Conservation (phyloP, 2,113 vertebrate species). For the Dipodomys stephensi region DNA sequence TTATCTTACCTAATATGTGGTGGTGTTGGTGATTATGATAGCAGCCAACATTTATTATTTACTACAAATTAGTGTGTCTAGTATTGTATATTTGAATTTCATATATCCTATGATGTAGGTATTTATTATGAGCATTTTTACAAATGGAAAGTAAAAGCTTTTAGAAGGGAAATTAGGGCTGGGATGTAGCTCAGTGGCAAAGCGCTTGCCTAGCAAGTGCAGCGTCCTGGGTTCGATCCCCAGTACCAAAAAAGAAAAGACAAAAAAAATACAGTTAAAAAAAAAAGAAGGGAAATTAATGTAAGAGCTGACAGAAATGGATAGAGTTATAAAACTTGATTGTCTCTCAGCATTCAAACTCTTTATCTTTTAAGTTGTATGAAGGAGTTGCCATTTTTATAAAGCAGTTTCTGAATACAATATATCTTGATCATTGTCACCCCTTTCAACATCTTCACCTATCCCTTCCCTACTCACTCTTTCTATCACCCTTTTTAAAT, state of each 20-base stretch:
- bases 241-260: too few species aligned
- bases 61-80: background rate
- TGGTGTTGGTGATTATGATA: background rate
- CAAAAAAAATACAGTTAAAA: too few species aligned
- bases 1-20: background rate
- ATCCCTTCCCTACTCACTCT: too few species aligned
- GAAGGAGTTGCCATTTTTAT: too few species aligned
- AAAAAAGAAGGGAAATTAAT: background rate
- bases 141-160: background rate
- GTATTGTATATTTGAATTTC: slow-evolving; percentile 12
- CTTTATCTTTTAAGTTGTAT: too few species aligned
- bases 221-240: too few species aligned
- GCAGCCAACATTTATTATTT: background rate
- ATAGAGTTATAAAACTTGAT: background rate
- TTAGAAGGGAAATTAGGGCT: background rate
- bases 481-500: too few species aligned
- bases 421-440: too few species aligned
- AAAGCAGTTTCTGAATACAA: too few species aligned
- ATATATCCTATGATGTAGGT: background rate
- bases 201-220: too few species aligned
- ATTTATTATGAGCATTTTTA: slow-evolving; percentile 43
- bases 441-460: too few species aligned
- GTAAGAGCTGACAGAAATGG: background rate
- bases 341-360: background rate
- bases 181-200: too few species aligned